Base-by-base conservation (phyloP, 2,113 vertebrate species). In the Eonycteris spelaea region DNA sequence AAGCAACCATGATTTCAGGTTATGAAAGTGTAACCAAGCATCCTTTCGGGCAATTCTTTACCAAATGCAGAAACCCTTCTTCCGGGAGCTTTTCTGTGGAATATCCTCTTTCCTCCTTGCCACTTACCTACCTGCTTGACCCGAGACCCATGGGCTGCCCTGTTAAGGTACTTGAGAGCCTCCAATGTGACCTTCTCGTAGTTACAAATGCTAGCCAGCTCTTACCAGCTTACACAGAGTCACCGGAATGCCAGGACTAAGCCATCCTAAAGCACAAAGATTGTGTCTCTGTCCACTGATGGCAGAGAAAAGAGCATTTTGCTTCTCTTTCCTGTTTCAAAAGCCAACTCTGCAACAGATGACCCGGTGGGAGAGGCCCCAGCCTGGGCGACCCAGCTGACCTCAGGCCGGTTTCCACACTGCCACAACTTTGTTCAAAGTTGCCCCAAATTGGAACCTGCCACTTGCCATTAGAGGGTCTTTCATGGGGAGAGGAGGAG, bases 221-320 rank as follows among this genome's bases (percentile, higher is more conserved):
- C 98, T 96, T 95, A 98, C 98, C 98, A 98, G 98, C 95, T 97
- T 98, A 96, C 96, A 94, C 97, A 97, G 61, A 84, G 97, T 96
- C 94, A 95, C 95, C 97, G 90, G 96, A 84, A 94, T 97, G 86
- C 94, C 95, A 98, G 97, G 73, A 97, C 53, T 86, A 97, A 98
- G 97, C 98, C 97, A 98, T 98, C 93, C 85, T 82, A 97, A 98
- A 98, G 98, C 98, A 98, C 98, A 98, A 98, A 97, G 91, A 86
- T 97, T 97, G 88, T 98, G 98, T 98, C 98, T 98, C 98, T 98
- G 97, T 95, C 51, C 59, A 73, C 96, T 71, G 38, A 83, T 40
- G 40, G 87, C 96, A 98, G 96, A 98, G 97, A 96, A 97, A 75
- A 98, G 96, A 91, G 95, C 90, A 94, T 97, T 98, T 95, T 96